Percentiles rank a stretch among this genome's conserved stretches.
Conservation (phyloP, 1,140 invertebrate genomes). For the Acromyrmex echinatior region DNA sequence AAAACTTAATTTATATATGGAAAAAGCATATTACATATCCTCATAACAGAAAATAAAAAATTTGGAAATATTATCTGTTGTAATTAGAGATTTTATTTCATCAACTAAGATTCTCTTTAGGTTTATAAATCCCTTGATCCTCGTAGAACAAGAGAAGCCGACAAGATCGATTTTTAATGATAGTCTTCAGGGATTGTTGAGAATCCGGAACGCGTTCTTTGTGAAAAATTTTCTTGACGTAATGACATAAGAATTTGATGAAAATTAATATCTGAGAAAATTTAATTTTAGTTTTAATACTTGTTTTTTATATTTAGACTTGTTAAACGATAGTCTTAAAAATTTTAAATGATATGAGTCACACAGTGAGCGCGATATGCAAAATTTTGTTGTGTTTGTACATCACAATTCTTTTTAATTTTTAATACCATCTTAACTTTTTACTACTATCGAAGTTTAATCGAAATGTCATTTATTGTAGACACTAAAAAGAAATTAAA, state of each 20-base stretch:
- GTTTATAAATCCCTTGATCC: constrained; percentile 16
- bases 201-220: background rate
- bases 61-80: constrained; percentile 50
- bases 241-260: background rate
- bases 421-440: too few relatives aligned
- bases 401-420: background rate
- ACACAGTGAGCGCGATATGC: too few relatives aligned
- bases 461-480: constrained; percentile 15
- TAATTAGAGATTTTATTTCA: constrained; percentile 27
- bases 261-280: constrained; percentile 24
- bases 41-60: background rate
- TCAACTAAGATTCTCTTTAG: background rate
- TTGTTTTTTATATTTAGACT: background rate
- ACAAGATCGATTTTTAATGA: constrained; percentile 53
- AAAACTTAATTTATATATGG: background rate
- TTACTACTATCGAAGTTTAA: constrained; percentile 1
- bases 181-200: constrained; percentile 21
- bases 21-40: background rate
- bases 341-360: background rate
- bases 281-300: background rate
- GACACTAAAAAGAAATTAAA: constrained; percentile 20
- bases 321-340: background rate
- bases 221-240: constrained; percentile 10
- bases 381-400: too few relatives aligned
- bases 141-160: background rate